Conservation (phyloP, 1,140 invertebrate species). For the Caerostris extrusa region DNA sequence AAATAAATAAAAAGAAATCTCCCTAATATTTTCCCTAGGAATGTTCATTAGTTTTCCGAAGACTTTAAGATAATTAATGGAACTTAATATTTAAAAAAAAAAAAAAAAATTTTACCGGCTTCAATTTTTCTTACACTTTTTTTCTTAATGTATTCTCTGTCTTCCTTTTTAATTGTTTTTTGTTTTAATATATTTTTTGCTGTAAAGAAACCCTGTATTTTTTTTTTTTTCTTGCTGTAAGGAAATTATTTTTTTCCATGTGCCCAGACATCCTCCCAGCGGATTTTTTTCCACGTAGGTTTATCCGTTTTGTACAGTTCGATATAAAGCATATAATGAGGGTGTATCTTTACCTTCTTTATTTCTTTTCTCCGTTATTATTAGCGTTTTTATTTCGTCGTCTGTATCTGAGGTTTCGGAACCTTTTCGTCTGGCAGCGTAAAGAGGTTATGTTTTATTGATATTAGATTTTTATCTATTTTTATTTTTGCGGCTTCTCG, state of each 20-base stretch:
- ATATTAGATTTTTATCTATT: not conserved
- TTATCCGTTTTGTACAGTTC: not conserved
- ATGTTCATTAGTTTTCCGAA: constrained; percentile 47
- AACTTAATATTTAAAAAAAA: constrained; percentile 61
- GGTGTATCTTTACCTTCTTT: constrained; percentile 13
- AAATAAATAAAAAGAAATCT: too few relatives aligned
- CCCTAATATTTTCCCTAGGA: not conserved
- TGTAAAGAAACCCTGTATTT: not conserved
- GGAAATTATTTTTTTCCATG: constrained; percentile 1
- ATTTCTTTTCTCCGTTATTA: not conserved
- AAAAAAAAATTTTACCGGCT: not conserved
- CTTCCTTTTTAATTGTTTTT: constrained; percentile 15
- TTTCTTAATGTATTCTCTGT: not conserved
- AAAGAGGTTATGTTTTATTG: not conserved
- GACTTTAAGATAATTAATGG: constrained; percentile 62
- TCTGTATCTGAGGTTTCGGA: not conserved
- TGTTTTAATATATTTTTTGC: not conserved
- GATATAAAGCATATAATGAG: constrained; percentile 39
- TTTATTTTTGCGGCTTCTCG: not conserved
- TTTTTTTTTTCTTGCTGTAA: not conserved
- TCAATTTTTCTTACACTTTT: constrained; percentile 8
- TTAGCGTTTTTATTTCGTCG: constrained; percentile 12
- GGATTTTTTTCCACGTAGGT: not conserved
- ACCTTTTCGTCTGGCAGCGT: not conserved
- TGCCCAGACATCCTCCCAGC: not conserved